Evolutionary conservation across 2,797 vertebrate genomes (phyloP).

Genomic region (Pseudomugil tenellus): DNA sequence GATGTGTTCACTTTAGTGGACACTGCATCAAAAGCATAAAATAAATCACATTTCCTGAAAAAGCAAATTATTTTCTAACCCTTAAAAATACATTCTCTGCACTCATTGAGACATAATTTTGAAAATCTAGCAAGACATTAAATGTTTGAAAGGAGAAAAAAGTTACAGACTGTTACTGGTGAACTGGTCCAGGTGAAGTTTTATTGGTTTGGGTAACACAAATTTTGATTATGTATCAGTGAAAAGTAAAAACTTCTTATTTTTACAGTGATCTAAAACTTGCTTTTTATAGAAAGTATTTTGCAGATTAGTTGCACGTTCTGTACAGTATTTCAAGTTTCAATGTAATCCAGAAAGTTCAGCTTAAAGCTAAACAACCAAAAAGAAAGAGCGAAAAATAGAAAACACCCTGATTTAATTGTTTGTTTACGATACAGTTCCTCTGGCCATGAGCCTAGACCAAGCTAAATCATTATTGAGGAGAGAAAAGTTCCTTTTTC

Average conservation of each 20-base stretch:
- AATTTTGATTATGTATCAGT: not conserved
- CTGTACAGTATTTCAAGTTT: not conserved
- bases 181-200: not conserved
- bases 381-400: conserved; percentile 20
- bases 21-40: not conserved
- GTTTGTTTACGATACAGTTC: conserved; percentile 49
- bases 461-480: conserved; percentile 34
- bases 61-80: not conserved
- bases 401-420: conserved; percentile 49
- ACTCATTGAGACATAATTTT: not conserved
- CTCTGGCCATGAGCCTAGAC: conserved; percentile 28
- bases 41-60: not conserved
- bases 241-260: no score
- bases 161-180: not conserved
- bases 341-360: conserved; percentile 8
- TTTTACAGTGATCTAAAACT: not conserved
- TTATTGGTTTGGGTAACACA: not conserved
- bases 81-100: not conserved
- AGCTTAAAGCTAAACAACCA: conserved; percentile 5
- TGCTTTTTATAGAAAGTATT: not conserved
- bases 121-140: not conserved
- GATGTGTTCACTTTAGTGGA: not conserved
- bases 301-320: not conserved
- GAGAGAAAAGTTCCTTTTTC: conserved; percentile 10
- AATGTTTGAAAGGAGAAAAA: not conserved